Base-by-base conservation (phyloP, 2,888 invertebrate species). In the Hyalella azteca region DNA sequence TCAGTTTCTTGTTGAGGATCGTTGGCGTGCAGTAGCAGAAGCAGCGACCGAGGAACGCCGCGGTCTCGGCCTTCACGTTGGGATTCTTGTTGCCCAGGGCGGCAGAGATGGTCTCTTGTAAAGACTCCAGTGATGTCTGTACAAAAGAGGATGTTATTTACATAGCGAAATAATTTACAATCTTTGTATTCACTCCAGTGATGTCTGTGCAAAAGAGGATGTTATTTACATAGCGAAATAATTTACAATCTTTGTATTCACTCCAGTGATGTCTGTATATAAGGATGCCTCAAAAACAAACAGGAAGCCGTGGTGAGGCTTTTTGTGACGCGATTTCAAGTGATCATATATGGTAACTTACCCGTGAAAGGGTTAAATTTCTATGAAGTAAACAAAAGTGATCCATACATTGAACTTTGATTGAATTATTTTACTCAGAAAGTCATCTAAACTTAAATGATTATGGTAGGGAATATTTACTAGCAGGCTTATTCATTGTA, bases 51-150 rank as follows among this genome's bases (percentile, higher is more conserved):
- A 98, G 88, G 88, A 97, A 98, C 50, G 92, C 88, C 0, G 95
- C 92, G 0, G 94, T 94, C 89, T 97, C 96, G 0, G 94, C 91
- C 88, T 95, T 96, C 1, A 97, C 94, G 4, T 92, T 92, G 0
- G 96, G 96, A 89, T 96, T 97, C 89, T 97, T 97, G 87, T 94
- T 96, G 80, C 93, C 94, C 82, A 99, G 90, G 0, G 95, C 94
- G 73, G 93, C 93, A 0, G 96, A 86, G 85, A 94, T 91, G 86
- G 95, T 95, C 86, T 99, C 98, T 86, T 93, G 91, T 87, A 95
- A 93, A 0, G 92, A 90, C 89, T 96, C 96, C 49, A 95, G 88
- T 79, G 91, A 93, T 2, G 94, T 94, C 93, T 96, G 90, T 9
- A 88, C 88, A 80, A 84, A 86, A 84, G 81, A 41, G n/a, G n/a